Evolutionary conservation across 2,113 vertebrate genomes (phyloP).

Genomic region (Oplegnathus fasciatus): DNA sequence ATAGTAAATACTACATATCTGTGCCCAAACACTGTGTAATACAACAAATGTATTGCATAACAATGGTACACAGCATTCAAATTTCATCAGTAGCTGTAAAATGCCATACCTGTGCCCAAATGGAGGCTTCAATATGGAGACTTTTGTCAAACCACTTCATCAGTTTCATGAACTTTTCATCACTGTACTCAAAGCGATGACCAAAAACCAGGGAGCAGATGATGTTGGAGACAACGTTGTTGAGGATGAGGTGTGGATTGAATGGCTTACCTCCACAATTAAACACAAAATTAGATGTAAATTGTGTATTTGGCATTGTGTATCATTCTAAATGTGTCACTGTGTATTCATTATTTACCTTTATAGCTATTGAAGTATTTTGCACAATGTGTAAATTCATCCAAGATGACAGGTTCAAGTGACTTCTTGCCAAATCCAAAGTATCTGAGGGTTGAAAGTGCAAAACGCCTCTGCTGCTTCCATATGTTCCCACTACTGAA

Average conservation of each 20-base stretch:
- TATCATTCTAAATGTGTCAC: rapidly evolving
- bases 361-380: conserved; percentile 17
- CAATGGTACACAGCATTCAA: too few species aligned
- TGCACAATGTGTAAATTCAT: conserved; percentile 76
- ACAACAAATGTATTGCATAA: not conserved
- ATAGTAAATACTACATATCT: not conserved
- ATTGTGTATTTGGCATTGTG: rapidly evolving
- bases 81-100: not conserved
- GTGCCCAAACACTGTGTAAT: not conserved
- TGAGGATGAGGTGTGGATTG: conserved; percentile 85
- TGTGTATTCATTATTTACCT: not conserved
- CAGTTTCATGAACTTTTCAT: conserved; percentile 83
- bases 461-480: conserved; percentile 83
- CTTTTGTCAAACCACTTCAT: conserved; percentile 73
- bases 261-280: conserved; percentile 55
- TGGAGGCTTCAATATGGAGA: conserved; percentile 49
- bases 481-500: conserved; percentile 70
- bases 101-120: conserved; percentile 78
- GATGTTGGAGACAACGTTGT: conserved; percentile 86
- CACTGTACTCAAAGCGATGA: conserved; percentile 85
- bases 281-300: not conserved
- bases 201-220: conserved; percentile 89
- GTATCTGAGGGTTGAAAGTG: conserved; percentile 82
- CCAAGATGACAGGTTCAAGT: conserved; percentile 83
- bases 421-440: conserved; percentile 85